Base-by-base conservation (phyloP, 1,140 invertebrate species). In the Samia ricini region DNA sequence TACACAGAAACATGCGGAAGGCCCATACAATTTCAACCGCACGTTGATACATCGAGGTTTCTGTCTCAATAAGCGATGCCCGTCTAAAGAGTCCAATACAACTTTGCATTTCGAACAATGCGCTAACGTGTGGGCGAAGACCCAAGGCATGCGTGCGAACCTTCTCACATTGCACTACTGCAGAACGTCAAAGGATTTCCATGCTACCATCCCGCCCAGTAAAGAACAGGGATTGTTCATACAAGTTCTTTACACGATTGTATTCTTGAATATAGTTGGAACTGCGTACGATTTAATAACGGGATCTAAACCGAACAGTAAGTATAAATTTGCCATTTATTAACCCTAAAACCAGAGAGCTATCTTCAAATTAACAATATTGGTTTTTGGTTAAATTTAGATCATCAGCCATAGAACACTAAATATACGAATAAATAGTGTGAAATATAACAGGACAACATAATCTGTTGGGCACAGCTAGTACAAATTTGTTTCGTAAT, bases 191-290 rank as follows among this genome's bases (percentile, higher is more conserved):
- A 56, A 48, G 2, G 18, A 56, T 48, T 49, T 8, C 3, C 23
- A 33, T 12, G 55, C 18, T 8, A 48, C 4, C 19, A 42, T 29
- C 61, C 2, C 19, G 50, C 33, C 20, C 2, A 61, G 50, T 10
- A 8, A 22, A 2, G 62, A 48, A 6, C 55, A 69, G 22, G 15
- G 19, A 20, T 15, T 63, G 7, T 61, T 69, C 21, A 20, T 56
- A 18, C 24, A 57, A 51, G 42, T 57, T n/a, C 15, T 65, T 4
- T 62, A 29, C 29, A 48, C 60, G 3, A 50, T 69, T 3, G 15
- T 69, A 19, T 2, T 50, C 1, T 20, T 64, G 3, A 69, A 69
- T 60, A 29, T 69, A 15, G 52, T 69, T 22, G 63, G 63, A 26
- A 69, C 67, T 2, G 60, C 33, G 15, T 69, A 64, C 48, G 63